Base-by-base conservation (phyloP, 2,888 invertebrate genomes). In the Brenthis ino region DNA sequence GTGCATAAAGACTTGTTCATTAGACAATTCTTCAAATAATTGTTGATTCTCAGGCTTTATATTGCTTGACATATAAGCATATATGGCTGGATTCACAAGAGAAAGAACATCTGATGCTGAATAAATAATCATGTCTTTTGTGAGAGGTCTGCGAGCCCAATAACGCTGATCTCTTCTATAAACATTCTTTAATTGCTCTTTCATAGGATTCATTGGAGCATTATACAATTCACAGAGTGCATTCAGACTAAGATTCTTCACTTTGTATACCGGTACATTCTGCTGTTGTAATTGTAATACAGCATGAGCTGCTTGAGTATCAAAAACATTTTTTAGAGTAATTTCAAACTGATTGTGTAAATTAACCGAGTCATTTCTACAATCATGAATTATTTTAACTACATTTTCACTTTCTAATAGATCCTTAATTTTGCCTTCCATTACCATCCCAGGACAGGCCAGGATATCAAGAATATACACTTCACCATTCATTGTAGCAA, bases 301-400 rank as follows among this genome's bases (percentile, higher is more conserved):
- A 65, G 98, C 97, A 87, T 99, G 98, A 55, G 98, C 98, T 51
- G 97, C 96, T 94, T 97, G 98, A 50, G 98, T 98, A 85, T 98
- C 98, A 85, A 98, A 98, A 64, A 98, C 97, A 88, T 96, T 96
- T 74, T 94, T 94, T 78, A 98, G 88, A 65, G 95, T 94, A 74
- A 98, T 96, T 76, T 96, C 96, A 93, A 96, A 98, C 83, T 98
- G 98, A 84, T 95, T 95, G 89, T 95, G 96, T 76, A 98, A 94
- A 91, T 97, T 98, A 58, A 96, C 96, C 70, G 98, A 97, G 90
- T 98, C 98, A 86, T 97, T 98, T 73, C 98, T 95, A 82, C 98
- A 98, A 85, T 98, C 98, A 85, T 98, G 98, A 81, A 98, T 96
- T 67, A 98, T 97, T 94, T 98, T 98, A 68, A 97, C 93, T 72